phyloP scores from a whole-genome alignment of 2,888 invertebrate genomes.

The Diaphora mendica region DNA sequence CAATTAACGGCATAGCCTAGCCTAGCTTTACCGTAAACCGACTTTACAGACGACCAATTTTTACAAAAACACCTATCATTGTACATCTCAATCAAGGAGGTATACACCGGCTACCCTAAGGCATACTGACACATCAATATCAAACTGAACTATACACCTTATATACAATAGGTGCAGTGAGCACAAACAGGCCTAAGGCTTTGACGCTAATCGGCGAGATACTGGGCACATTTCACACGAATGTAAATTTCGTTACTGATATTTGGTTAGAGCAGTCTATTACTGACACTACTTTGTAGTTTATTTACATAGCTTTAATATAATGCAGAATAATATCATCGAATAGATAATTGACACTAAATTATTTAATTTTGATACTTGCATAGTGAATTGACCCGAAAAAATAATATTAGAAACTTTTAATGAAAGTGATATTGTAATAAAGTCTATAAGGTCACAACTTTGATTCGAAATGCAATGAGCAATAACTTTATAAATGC shows the following conservation, averaged over 20 bases:
- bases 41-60: too few species aligned
- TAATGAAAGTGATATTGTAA: too few species aligned
- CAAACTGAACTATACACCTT: slow-evolving; percentile 17
- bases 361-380: too few species aligned
- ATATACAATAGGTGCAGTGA: slow-evolving; percentile 27
- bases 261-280: background rate
- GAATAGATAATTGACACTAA: too few species aligned
- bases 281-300: background rate
- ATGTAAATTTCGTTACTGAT: slow-evolving; percentile 64
- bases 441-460: too few species aligned
- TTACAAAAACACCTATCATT: too few species aligned
- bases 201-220: slow-evolving; percentile 64
- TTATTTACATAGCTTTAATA: background rate
- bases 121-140: slow-evolving; percentile 15
- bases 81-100: background rate
- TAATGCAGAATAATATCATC: background rate
- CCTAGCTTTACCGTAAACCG: too few species aligned
- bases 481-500: too few species aligned
- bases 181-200: slow-evolving; percentile 55
- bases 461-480: too few species aligned
- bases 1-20: too few species aligned
- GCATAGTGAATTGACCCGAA: too few species aligned
- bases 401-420: too few species aligned
- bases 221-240: slow-evolving; percentile 67
- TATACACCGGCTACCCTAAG: background rate